Base-by-base conservation (phyloP, 30 jellyfish, hydroid and myxozoan genomes). In the Chrysaora quinquecirrha region DNA sequence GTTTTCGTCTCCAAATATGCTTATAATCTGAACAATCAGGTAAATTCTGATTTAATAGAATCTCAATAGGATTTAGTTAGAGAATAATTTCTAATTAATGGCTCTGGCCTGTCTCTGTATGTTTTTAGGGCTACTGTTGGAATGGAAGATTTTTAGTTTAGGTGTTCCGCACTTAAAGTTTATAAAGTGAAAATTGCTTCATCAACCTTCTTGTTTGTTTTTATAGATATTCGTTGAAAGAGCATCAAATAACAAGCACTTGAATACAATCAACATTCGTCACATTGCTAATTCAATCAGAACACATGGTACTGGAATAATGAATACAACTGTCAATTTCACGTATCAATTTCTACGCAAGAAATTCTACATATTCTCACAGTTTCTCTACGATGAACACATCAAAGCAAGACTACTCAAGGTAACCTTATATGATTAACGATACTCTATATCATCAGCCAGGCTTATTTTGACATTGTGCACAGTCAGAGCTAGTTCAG, bases 251-350 rank as follows among this genome's bases (percentile, higher is more conserved):
- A 94, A 87, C 78, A 94, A 94, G 64, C 99, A 94, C 69, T 73
- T 94, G 34, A 94, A 94, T 82, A 94, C 99, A 0, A 94, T 94
- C 71, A 94, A 94, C 91, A 94, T 94, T 82, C 97, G 97, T 75
- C 99, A 94, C 58, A 87, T 94, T 63, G 99, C 99, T 58, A 94
- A 94, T 60, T 94, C 99, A 1, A 94, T 94, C n/a, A 94, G 99
- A 22, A 94, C 99, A 14, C 99, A 94, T 64, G 99, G 99, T 1
- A 87, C 96, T 34, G 99, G 99, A 38, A 94, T 94, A 75, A 94
- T 94, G 99, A 94, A 94, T 89, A 94, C 99, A 10, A 94, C 99
- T 4, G 99, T 94, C 79, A 94, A 94, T 52, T 94, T 94, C 96
- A 94, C 99, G 20, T 94, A 85, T 66, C 99, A 94, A 64, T 94